Evolutionary conservation across 30 jellyfish, hydroid and myxozoan genomes (phyloP).

Genomic region (Pelagia noctiluca): DNA sequence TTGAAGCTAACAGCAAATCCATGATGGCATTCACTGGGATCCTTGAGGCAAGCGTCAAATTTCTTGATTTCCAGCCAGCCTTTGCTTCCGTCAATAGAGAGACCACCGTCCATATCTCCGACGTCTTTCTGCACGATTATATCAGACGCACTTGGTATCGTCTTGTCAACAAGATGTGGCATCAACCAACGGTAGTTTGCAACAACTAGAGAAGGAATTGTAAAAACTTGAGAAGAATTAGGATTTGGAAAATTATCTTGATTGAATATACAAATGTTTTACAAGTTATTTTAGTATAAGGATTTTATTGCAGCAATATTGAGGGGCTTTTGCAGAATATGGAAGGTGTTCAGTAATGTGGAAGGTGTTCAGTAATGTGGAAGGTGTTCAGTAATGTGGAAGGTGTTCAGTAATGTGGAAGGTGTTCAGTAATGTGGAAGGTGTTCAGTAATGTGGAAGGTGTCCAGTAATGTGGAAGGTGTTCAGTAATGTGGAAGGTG

Average conservation of each 20-base stretch:
- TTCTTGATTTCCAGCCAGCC: constrained; percentile 90
- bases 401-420: too few relatives aligned
- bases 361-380: too few relatives aligned
- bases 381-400: too few relatives aligned
- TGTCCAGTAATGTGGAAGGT: too few relatives aligned
- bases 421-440: too few relatives aligned
- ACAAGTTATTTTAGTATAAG: too few relatives aligned
- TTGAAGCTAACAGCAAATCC: constrained; percentile 96
- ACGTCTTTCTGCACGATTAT: constrained; percentile 64
- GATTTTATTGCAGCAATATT: too few relatives aligned
- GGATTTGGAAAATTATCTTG: background rate
- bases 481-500: too few relatives aligned
- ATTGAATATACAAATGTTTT: too few relatives aligned
- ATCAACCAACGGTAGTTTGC: constrained; percentile 92
- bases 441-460: too few relatives aligned
- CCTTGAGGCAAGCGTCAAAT: constrained; percentile 69
- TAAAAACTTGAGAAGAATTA: background rate
- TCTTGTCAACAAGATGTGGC: constrained; percentile 68
- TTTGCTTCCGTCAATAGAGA: constrained; percentile 82
- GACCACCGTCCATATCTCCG: constrained; percentile 96
- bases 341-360: too few relatives aligned
- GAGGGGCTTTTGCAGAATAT: too few relatives aligned
- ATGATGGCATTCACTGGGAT: constrained; percentile 89
- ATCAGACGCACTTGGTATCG: constrained; percentile 89
- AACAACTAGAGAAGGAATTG: constrained; percentile 63